phyloP scores from a whole-genome alignment of 2,113 vertebrate genomes.

The Boulengerochromis microlepis region DNA sequence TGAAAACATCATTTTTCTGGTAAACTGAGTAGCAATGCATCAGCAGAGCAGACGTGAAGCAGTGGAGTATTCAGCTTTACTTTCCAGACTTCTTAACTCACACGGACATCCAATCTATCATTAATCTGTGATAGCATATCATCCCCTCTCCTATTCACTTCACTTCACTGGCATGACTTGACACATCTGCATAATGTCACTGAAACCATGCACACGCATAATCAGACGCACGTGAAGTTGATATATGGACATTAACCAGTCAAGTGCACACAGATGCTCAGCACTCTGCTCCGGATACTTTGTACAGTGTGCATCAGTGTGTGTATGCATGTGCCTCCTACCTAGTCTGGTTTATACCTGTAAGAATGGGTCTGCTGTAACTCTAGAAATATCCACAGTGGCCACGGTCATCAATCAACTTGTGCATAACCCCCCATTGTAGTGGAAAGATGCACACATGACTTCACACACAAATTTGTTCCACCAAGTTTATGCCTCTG shows the following conservation, averaged over 20 bases:
- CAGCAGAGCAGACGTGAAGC: not conserved
- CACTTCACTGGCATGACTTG: not conserved
- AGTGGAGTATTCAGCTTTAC: not conserved
- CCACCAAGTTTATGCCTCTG: not conserved
- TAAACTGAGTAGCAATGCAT: not conserved
- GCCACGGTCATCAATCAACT: slow-evolving; percentile 33
- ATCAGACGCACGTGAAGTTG: not conserved
- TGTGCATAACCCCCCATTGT: not conserved
- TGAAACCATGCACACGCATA: not conserved
- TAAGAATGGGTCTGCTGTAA: slow-evolving; percentile 33
- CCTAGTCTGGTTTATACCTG: slow-evolving; percentile 19
- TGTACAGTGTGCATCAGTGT: not conserved
- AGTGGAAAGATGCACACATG: not conserved
- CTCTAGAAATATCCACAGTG: slow-evolving; percentile 16
- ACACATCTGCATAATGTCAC: slow-evolving; percentile 40
- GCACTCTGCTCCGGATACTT: not conserved
- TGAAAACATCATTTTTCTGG: not conserved
- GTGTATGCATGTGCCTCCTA: not conserved
- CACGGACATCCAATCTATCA: not conserved
- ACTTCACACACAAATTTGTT: not conserved
- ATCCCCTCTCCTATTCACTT: not conserved
- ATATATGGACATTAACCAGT: slow-evolving; percentile 8
- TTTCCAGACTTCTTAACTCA: not conserved
- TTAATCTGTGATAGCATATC: not conserved
- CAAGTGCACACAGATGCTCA: slow-evolving; percentile 25